Evolutionary conservation across 2,113 vertebrate genomes (phyloP), one percentile per base, ranked within the genome.

Genomic region (Chascanopsetta lugubris): DNA sequence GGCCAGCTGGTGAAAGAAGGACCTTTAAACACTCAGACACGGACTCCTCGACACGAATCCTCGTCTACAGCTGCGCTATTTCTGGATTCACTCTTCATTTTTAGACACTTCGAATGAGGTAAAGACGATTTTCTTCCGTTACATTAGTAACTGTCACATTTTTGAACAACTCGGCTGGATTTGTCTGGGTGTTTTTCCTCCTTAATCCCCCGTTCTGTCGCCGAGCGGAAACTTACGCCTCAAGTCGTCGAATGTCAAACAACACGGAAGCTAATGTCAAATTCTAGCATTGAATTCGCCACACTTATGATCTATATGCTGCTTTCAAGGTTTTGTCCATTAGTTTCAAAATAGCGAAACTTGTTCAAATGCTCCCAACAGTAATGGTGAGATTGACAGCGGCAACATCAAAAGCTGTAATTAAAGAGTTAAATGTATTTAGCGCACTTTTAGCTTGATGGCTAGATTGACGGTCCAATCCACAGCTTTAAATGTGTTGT

Each of bases 21-120:
- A 79, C 70, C 73, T 88, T 88, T 88, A 87, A 90, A 79, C n/a
- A 6, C 5, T 2, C 36, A 24, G 10, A 42, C n/a, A 40, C 64
- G 13, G 13, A 48, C 6, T n/a, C n/a, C n/a, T n/a, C 21, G 4
- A 11, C 9, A 9, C 36, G 27, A 59, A 21, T 13, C 62, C 13
- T 42, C 1, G 2, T 34, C 29, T 20, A 20, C 4, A 43, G 22
- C 36, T 40, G 38, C 40, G 17, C 30, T 55, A 30, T 53, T 75
- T 73, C 46, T 21, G 13, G 10, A 21, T 13, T 53, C 29, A 70
- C 68, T 86, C 71, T 78, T 72, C 68, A 1, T 26, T 34, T 27
- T 12, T 20, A 75, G 80, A 82, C 69, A 79, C 75, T 38, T 81
- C 72, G 18, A 73, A 73, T 55, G 58, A 89, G 87, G 90, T 90